Conservation (phyloP, 2,797 vertebrate genomes). For the Mus caroli region DNA sequence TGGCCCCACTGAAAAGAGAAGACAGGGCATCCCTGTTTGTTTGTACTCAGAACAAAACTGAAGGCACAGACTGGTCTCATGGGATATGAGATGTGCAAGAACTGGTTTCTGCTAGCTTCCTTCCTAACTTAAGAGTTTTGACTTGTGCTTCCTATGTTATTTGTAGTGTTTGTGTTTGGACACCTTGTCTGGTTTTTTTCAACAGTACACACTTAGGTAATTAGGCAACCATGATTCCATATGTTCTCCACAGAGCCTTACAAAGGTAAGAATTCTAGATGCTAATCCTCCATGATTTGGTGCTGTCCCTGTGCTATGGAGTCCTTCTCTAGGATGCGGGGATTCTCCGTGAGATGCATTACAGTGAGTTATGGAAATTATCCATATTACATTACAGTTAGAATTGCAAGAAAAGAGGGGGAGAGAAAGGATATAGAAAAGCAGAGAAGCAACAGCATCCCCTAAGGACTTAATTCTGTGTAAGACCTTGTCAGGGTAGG, state of each 20-base stretch:
- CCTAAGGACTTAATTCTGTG: background rate
- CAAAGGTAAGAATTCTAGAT: background rate
- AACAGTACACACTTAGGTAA: background rate
- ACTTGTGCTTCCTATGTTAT: background rate
- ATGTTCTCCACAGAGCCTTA: background rate
- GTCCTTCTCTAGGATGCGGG: background rate
- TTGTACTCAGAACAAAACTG: background rate
- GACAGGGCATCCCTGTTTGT: background rate
- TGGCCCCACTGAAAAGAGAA: background rate
- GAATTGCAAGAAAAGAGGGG: background rate
- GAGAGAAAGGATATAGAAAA: background rate
- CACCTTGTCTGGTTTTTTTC: background rate
- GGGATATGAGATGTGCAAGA: background rate
- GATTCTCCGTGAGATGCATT: background rate
- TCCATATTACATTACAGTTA: background rate
- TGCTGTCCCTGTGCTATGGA: background rate
- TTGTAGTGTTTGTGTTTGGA: background rate
- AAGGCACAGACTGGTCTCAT: background rate
- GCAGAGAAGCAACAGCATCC: background rate
- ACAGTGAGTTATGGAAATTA: conserved; percentile 17
- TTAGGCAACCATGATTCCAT: background rate
- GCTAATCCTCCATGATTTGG: background rate
- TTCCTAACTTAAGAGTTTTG: background rate
- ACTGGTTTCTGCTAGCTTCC: background rate
- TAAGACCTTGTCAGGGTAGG: background rate